These are phyloP conservation scores for Amitus sp. DNA, from an alignment of 2,888 invertebrate species.

Conservation along the genomic window DNA sequence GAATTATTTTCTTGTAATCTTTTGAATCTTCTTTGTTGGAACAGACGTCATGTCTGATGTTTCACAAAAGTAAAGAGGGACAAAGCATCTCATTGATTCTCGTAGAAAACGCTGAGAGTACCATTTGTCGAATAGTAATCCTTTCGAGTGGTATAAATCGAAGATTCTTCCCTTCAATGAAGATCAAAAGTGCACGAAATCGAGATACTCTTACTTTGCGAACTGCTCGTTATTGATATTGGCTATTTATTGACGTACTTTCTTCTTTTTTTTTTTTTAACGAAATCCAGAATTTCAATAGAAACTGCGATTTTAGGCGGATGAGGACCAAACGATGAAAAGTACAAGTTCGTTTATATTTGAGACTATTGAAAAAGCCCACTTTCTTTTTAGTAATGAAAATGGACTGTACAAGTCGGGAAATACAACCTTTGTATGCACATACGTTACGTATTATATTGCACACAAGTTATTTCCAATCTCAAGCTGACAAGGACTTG, in stretches of 20 bases:
- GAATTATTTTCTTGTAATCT: not conserved
- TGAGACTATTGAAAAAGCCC: too few relatives aligned
- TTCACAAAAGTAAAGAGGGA: slow-evolving; percentile 11
- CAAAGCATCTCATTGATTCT: slow-evolving; percentile 17
- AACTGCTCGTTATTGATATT: slow-evolving; percentile 5
- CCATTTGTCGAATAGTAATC: slow-evolving; percentile 20
- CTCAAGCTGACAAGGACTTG: not conserved
- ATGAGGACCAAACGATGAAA: not conserved
- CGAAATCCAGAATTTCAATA: too few relatives aligned
- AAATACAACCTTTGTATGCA: slow-evolving; percentile 1
- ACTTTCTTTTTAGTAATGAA: not conserved
- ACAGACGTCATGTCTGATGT: slow-evolving; percentile 8
- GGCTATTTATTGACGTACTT: not conserved
- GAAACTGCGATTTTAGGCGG: not conserved
- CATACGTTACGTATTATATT: slow-evolving; percentile 1
- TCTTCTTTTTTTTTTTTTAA: not conserved
- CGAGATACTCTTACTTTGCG: not conserved
- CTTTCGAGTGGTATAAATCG: slow-evolving; percentile 20
- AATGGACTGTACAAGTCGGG: not conserved
- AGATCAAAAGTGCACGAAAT: slow-evolving; percentile 13
- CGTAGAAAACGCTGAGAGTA: slow-evolving; percentile 14
- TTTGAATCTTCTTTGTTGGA: too few relatives aligned
- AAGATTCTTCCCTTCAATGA: slow-evolving; percentile 11
- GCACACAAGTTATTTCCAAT: slow-evolving; percentile 2
- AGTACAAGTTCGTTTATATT: too few relatives aligned